Conservation (phyloP, 1,140 invertebrate genomes). For the Drosophila yakuba region DNA sequence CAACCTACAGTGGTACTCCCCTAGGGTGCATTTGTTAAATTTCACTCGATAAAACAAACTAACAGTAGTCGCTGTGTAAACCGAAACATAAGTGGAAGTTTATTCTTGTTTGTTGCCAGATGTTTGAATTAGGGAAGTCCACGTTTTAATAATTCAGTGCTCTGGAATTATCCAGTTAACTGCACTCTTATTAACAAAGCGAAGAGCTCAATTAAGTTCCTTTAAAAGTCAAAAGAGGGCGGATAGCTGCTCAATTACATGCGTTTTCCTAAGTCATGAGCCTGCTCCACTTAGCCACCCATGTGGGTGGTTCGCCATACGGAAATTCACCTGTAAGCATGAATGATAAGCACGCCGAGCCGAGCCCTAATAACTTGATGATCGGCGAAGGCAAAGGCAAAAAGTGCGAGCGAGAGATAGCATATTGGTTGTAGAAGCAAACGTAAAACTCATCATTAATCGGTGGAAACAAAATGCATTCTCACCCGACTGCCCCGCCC, state of each 20-base stretch:
- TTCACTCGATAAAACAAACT: neutral
- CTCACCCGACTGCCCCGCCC: constrained; percentile 26
- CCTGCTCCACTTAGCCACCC: neutral
- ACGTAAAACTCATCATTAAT: constrained; percentile 74
- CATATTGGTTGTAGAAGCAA: constrained; percentile 45
- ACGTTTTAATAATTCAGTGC: neutral
- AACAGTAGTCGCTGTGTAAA: neutral
- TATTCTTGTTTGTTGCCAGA: neutral
- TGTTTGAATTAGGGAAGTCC: neutral
- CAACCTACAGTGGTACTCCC: constrained; percentile 13
- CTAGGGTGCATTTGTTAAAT: neutral
- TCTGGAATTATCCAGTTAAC: neutral
- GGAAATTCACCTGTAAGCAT: constrained; percentile 11
- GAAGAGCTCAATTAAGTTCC: no score
- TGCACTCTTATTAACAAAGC: no score
- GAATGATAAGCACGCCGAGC: constrained; percentile 32
- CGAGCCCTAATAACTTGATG: constrained; percentile 28
- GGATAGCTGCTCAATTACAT: no score
- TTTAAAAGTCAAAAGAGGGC: no score
- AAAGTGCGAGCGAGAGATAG: constrained; percentile 21
- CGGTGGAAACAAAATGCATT: constrained; percentile 72
- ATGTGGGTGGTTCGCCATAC: neutral
- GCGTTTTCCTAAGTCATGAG: neutral
- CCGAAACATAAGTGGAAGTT: no score
- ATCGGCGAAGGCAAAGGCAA: constrained; percentile 4